Evolutionary conservation across 1,140 invertebrate genomes (phyloP).

Genomic region (Drosophila rhopaloa): DNA sequence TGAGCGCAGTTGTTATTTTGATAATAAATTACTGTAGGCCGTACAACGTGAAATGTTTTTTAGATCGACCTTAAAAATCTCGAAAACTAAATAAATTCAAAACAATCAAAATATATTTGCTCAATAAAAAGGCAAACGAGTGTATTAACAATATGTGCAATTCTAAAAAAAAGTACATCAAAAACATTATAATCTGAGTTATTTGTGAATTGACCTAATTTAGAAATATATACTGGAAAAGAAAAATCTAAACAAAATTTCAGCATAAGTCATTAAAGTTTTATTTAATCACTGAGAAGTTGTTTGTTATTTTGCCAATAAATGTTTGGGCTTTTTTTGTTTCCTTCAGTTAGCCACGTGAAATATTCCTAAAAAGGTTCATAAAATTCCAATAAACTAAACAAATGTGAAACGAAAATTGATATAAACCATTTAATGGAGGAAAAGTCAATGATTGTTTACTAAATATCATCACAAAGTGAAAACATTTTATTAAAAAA

Average conservation of each 20-base stretch:
- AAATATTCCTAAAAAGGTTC: slow-evolving; percentile 15
- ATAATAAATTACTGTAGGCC: slow-evolving; percentile 38
- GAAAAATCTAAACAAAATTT: no score
- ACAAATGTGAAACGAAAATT: slow-evolving; percentile 30
- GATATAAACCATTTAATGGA: slow-evolving; percentile 2
- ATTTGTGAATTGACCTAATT: no score
- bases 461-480: slow-evolving; percentile 20
- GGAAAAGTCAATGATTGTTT: slow-evolving; percentile 2
- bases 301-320: slow-evolving; percentile 40
- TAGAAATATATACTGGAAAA: background rate
- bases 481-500: slow-evolving; percentile 4
- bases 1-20: slow-evolving; percentile 28
- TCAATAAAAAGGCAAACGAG: background rate
- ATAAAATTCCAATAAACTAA: slow-evolving; percentile 36
- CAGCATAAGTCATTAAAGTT: background rate
- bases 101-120: background rate
- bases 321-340: slow-evolving; percentile 18
- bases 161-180: background rate
- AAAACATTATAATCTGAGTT: background rate
- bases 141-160: no score
- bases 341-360: slow-evolving; percentile 17
- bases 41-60: slow-evolving; percentile 20
- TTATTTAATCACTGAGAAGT: background rate
- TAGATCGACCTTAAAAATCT: slow-evolving; percentile 12
- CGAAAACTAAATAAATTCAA: slow-evolving; percentile 36